Base-by-base conservation (phyloP, 2,113 vertebrate species). In the Uria lomvia region DNA sequence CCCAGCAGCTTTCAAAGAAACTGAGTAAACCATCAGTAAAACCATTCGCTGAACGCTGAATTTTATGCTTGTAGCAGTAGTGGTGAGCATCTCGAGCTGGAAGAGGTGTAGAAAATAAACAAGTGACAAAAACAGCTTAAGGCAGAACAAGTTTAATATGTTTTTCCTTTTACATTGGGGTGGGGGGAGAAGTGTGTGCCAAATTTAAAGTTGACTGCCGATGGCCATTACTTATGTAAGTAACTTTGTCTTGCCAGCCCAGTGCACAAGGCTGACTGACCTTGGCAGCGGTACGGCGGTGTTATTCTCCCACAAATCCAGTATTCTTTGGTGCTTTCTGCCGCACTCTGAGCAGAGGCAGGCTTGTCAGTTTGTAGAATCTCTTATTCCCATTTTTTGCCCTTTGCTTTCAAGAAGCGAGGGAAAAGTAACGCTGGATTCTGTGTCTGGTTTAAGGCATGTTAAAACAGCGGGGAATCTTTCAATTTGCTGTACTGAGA, bases 131-230 rank as follows among this genome's bases (percentile, higher is more conserved):
- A 95, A 71, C 36, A 93, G 84, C 92, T 95, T 65, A 92, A 80
- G 95, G 92, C 90, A 90, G 74, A 90, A 88, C 24, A 75, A 60
- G 70, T 91, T 96, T 76, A 93, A 87, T 94, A 59, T 68, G 34
- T 63, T 95, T 83, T 91, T 86, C 73, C 52, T 85, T 83, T 87
- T 71, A 29, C 49, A 42, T n/a, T n/a, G 66, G 53, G 45, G 63
- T 0, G 4, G 38, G 38, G 38, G 38, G 38, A 73, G 76, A 80
- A 77, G 30, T 4, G 7, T 73, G n/a, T 90, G 83, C 90, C 88
- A 94, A 91, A 94, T 89, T 92, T 80, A 9, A 95, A 86, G 90
- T 8, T 94, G 79, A 36, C 55, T 80, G 92, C 88, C 2, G 0
- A 49, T 3, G n/a, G 83, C 88, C 59, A 43, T 73, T 78, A 55